These are phyloP conservation scores for Triops longicaudatus DNA, from an alignment of 1,140 invertebrate species.

Conservation along the genomic window DNA sequence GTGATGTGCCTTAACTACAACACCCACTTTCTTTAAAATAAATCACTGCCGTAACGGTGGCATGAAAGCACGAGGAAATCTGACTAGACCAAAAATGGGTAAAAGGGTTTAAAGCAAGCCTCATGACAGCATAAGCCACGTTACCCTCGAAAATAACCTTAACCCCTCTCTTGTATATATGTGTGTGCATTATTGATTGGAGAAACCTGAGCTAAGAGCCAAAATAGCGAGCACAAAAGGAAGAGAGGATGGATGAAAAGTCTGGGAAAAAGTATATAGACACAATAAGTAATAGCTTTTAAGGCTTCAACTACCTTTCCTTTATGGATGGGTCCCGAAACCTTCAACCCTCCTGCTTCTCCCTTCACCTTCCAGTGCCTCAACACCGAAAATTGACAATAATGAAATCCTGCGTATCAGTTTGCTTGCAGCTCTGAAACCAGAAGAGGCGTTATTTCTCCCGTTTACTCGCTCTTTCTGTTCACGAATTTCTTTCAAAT, in stretches of 20 bases:
- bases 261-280: background rate
- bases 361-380: background rate
- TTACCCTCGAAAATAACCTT: background rate
- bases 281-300: constrained; percentile 8
- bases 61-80: background rate
- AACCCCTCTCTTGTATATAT: background rate
- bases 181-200: constrained; percentile 10
- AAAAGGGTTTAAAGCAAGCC: background rate
- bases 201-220: constrained; percentile 4
- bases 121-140: background rate
- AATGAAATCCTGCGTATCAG: background rate
- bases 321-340: background rate
- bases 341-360: background rate
- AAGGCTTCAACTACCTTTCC: background rate
- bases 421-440: background rate
- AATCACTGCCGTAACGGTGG: too few relatives aligned
- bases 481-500: too few relatives aligned
- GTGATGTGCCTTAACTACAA: too few relatives aligned
- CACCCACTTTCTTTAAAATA: too few relatives aligned
- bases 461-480: background rate
- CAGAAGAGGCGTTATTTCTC: background rate
- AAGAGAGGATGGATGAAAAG: background rate
- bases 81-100: background rate
- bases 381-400: background rate
- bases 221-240: background rate